phyloP scores from a whole-genome alignment of 1,140 invertebrate species.

The Megalopta genalis region DNA sequence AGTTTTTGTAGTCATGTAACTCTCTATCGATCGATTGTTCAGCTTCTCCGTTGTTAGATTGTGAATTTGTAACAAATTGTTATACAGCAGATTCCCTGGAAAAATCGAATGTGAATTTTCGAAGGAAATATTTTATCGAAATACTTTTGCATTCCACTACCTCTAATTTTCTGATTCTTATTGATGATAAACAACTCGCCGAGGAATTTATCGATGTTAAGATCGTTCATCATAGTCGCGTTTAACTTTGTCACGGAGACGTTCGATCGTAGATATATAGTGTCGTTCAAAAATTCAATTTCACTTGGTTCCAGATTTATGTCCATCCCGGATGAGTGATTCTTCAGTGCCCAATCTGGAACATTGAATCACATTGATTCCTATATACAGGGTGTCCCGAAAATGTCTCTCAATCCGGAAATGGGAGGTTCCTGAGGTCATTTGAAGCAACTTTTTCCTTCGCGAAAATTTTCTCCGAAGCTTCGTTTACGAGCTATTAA shows the following conservation, averaged over 20 bases:
- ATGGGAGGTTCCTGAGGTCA: too few relatives aligned
- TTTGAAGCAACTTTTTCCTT: too few relatives aligned
- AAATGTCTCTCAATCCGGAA: too few relatives aligned
- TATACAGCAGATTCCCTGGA: constrained; percentile 66
- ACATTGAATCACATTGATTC: background rate
- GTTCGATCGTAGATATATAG: constrained; percentile 46
- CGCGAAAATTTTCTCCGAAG: too few relatives aligned
- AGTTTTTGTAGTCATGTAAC: constrained; percentile 66
- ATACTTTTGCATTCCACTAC: constrained; percentile 29
- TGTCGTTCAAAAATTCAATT: constrained; percentile 55
- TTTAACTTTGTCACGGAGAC: constrained; percentile 48
- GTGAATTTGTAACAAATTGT: constrained; percentile 35
- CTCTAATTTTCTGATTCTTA: constrained; percentile 59
- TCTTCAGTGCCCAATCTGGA: constrained; percentile 62
- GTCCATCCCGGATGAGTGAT: constrained; percentile 32
- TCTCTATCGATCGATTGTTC: constrained; percentile 54
- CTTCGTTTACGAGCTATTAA: too few relatives aligned
- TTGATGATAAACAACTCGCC: constrained; percentile 57
- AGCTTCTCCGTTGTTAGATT: constrained; percentile 57
- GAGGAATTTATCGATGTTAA: constrained; percentile 49
- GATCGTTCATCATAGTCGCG: constrained; percentile 44
- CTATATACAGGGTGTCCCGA: too few relatives aligned
- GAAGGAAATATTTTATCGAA: background rate
- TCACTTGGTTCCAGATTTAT: constrained; percentile 10
- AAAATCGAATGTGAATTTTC: background rate